phyloP scores from a whole-genome alignment of 2,888 invertebrate genomes.

The Hipparchia sbordonii region DNA sequence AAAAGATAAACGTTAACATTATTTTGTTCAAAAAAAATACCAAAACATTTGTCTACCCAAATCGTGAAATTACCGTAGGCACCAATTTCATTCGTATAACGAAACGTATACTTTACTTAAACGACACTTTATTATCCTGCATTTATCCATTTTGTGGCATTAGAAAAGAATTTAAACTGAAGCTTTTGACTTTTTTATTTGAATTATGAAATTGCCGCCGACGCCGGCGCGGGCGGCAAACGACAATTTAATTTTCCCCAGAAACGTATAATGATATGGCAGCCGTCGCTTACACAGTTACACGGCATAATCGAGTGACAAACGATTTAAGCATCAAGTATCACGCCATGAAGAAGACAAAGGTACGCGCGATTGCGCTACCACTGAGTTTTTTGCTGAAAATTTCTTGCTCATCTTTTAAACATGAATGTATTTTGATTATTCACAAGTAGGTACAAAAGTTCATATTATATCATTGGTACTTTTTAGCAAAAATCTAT shows the following conservation, averaged over 20 bases:
- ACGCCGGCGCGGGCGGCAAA: slow-evolving; percentile 60
- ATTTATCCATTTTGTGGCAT: slow-evolving; percentile 76
- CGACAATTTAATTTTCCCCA: slow-evolving; percentile 73
- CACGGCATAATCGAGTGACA: slow-evolving; percentile 78
- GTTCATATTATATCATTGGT: too few relatives aligned
- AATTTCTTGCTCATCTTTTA: not conserved
- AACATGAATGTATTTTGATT: not conserved
- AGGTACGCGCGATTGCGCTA: not conserved
- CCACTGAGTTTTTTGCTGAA: not conserved
- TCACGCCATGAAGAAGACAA: slow-evolving; percentile 3
- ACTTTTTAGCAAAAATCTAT: too few relatives aligned
- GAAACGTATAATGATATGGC: slow-evolving; percentile 72
- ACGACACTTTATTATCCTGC: slow-evolving; percentile 79
- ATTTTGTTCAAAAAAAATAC: not conserved
- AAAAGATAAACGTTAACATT: slow-evolving; percentile 11
- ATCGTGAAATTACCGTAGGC: slow-evolving; percentile 23
- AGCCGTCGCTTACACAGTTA: slow-evolving; percentile 69
- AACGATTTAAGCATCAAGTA: slow-evolving; percentile 57
- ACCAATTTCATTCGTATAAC: slow-evolving; percentile 36
- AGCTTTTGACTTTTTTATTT: slow-evolving; percentile 30
- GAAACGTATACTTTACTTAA: slow-evolving; percentile 76
- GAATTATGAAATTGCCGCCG: slow-evolving; percentile 65
- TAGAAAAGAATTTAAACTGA: slow-evolving; percentile 61
- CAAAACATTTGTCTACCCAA: slow-evolving; percentile 30
- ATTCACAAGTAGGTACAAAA: too few relatives aligned